Conservation (phyloP, 2,888 invertebrate genomes). For the Dyspetes luteomarginatus region DNA sequence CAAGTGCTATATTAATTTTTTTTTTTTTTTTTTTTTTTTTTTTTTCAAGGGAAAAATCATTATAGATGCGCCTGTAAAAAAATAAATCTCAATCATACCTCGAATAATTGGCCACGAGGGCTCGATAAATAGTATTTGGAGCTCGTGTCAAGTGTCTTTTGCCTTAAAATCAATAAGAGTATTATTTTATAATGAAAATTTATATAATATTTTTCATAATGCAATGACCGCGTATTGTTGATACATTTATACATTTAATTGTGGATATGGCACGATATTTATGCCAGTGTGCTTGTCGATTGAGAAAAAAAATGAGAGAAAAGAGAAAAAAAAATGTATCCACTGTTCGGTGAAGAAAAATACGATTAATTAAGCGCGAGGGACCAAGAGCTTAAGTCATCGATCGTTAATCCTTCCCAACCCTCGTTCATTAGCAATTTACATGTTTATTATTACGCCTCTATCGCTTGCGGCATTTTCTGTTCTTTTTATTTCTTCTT, state of each 20-base stretch:
- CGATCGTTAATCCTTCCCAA: slow-evolving; percentile 42
- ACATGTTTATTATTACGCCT: slow-evolving; percentile 41
- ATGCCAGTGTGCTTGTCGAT: slow-evolving; percentile 56
- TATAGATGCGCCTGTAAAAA: slow-evolving; percentile 8
- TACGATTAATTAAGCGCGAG: slow-evolving; percentile 43
- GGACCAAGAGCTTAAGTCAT: slow-evolving; percentile 60
- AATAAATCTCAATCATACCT: slow-evolving; percentile 25
- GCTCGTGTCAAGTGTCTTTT: slow-evolving; percentile 52
- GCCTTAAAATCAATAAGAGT: slow-evolving; percentile 63
- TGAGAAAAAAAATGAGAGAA: slow-evolving; percentile 34
- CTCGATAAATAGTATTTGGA: slow-evolving; percentile 18
- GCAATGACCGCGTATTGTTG: slow-evolving; percentile 66
- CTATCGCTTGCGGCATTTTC: slow-evolving; percentile 48
- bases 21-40: background rate
- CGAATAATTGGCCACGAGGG: slow-evolving; percentile 32
- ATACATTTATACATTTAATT: slow-evolving; percentile 63
- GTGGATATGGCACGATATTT: slow-evolving; percentile 40
- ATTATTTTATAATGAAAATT: slow-evolving; percentile 68
- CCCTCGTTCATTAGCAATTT: slow-evolving; percentile 1
- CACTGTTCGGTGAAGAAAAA: slow-evolving; percentile 43
- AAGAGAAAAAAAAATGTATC: slow-evolving; percentile 43
- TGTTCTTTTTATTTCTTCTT: slow-evolving; percentile 20
- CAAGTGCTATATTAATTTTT: slow-evolving; percentile 44
- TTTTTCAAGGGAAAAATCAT: too few species aligned
- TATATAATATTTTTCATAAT: slow-evolving; percentile 67